Base-by-base conservation (phyloP, 2,113 vertebrate genomes). In the Hippocampus mohnikei region DNA sequence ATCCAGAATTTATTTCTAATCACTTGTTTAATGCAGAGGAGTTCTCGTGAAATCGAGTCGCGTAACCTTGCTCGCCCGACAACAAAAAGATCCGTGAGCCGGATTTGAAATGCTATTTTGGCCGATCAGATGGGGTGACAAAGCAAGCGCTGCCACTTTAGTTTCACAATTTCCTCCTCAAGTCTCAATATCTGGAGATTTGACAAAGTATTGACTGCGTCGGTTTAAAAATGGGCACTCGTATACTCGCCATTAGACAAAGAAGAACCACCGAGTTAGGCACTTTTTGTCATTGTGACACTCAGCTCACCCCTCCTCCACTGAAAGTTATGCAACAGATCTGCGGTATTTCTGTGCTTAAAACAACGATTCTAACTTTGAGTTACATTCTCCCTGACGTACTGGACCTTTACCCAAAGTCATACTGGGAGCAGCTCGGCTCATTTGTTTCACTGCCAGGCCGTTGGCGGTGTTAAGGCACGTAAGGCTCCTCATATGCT, bases 301-400 rank as follows among this genome's bases (percentile, higher is more conserved):
- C 74, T 68, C 79, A 53, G 77, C 74, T 40, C 69, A 75, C 56
- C 52, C 41, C 58, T 71, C 41, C 69, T 73, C 25, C 5, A 18
- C 41, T 11, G 11, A 60, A 50, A n/a, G 64, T n/a, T 11, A 11
- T 73, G 29, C 41, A 44, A 37, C 37, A 2, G 1, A 71, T 48
- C 25, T 63, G 74, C 44, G 55, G n/a, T 53, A 56, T 16, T 66
- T 29, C 25, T 46, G 10, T 70, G 16, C 29, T 67, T 21, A 23
- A 41, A 44, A 11, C 11, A 73, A 52, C 40, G 8, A 40, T 42
- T 5, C 23, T 23, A n/a, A 12, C 16, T 52, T 66, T 74, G 29
- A 61, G 37, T 61, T 65, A 25, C 10, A 25, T 23, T 46, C 41
- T 44, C 33, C 15, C 53, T 40, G 18, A 64, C 23, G 37, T 42